Evolutionary conservation across 2,888 invertebrate species (phyloP), one percentile per base, ranked within the genome.

Genomic region (Apamea anceps): DNA sequence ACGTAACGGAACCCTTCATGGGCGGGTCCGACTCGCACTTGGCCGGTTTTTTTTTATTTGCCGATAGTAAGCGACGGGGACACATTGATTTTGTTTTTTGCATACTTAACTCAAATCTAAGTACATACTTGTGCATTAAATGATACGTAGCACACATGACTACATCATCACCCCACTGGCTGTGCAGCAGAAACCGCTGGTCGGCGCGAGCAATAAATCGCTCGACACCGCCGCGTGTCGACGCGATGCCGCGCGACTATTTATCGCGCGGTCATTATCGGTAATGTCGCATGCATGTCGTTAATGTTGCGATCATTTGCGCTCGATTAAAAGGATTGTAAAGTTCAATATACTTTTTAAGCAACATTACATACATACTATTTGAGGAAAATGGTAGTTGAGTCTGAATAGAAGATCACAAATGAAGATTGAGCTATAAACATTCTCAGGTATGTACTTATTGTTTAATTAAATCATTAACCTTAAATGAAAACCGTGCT

Each of bases 221-320:
- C 57, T 28, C 13, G 72, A 60, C 79, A 72, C 37, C 25, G 57
- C 81, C 80, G 66, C 68, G 78, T 72, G 79, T 87, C 79, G 87
- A 62, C 80, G 79, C 85, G 79, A 51, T 72, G 76, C 84, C 62
- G 75, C 78, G 79, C 84, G 75, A 68, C 75, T 65, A 89, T 85
- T 83, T 89, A 88, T 87, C 77, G 83, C 37, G 65, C 75, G 67
- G 71, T 76, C 80, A 75, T 85, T 89, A 85, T 79, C 80, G 80
- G 71, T 63, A 79, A 80, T 74, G 77, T 71, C 57, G 79, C 83
- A 48, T 60, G 82, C 60, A 68, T 84, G 77, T 57, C 37, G 72
- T 65, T 84, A 80, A 87, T 87, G 75, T 70, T 71, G 68, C 68
- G n/a, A 72, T 68, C 60, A 72, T 84, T 85, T 71, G 37, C 66